These are phyloP conservation scores for Tiphia femorata DNA, from an alignment of 2,888 invertebrate genomes.

Conservation along the genomic window DNA sequence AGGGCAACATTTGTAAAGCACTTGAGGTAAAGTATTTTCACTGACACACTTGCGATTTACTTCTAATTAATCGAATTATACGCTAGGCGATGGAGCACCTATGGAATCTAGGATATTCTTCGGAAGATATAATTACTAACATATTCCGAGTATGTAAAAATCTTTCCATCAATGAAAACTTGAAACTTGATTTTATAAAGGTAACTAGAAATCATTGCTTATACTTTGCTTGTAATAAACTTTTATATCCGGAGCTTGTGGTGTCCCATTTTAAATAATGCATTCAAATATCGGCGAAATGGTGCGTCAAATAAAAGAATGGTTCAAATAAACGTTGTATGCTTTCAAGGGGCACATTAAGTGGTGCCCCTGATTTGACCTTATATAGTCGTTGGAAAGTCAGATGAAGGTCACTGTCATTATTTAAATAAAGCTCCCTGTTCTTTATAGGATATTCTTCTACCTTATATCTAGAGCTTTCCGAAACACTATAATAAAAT, in stretches of 20 bases:
- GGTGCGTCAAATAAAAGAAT: no score
- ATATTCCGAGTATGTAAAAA: constrained; percentile 95
- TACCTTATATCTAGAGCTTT: no score
- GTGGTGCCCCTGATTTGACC: no score
- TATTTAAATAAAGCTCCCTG: no score
- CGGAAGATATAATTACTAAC: constrained; percentile 96
- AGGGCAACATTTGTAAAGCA: constrained; percentile 87
- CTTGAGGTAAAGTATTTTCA: constrained; percentile 73
- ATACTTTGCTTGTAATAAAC: not conserved
- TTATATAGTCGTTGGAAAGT: no score
- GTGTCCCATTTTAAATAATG: constrained; percentile 7
- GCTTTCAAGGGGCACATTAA: no score
- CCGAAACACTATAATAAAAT: no score
- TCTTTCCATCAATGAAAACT: constrained; percentile 82
- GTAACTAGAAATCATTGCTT: constrained; percentile 61
- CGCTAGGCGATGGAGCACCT: constrained; percentile 86
- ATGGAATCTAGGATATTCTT: constrained; percentile 94
- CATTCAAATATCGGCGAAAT: no score
- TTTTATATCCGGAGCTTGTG: no score
- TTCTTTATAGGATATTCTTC: no score
- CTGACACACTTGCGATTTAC: not conserved
- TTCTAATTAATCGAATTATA: not conserved
- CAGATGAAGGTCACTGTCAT: no score
- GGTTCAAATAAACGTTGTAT: no score
- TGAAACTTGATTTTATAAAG: constrained; percentile 88